Evolutionary conservation across 2,113 vertebrate genomes (phyloP).

Genomic region (Corapipo altera): DNA sequence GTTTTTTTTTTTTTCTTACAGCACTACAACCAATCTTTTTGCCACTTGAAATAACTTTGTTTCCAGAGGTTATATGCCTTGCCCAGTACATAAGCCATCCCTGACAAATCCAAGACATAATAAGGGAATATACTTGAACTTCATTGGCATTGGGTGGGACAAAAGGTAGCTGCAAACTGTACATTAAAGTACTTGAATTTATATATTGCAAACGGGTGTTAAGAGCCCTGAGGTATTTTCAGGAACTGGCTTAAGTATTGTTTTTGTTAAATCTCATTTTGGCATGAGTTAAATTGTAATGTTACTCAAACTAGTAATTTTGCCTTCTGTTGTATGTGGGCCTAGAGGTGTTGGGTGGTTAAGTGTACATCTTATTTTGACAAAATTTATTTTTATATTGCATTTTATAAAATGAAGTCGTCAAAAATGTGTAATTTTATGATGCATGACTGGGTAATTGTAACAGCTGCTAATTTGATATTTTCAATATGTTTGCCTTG

Average conservation of each 20-base stretch:
- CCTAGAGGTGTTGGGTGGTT: slow-evolving; percentile 46
- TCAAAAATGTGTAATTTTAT: slow-evolving; percentile 71
- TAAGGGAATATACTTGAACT: not conserved
- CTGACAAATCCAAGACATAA: not conserved
- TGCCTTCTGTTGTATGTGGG: slow-evolving; percentile 55
- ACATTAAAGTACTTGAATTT: slow-evolving; percentile 65
- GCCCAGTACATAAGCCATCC: not conserved
- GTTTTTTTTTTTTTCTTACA: not conserved
- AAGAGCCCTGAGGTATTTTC: not conserved
- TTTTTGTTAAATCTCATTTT: slow-evolving; percentile 10
- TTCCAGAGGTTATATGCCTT: not conserved
- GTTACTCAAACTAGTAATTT: slow-evolving; percentile 54
- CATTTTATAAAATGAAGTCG: slow-evolving; percentile 77
- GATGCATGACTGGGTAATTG: slow-evolving; percentile 72
- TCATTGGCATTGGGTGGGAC: not conserved
- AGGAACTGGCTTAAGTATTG: not conserved
- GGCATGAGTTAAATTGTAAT: not conserved
- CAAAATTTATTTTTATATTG: slow-evolving; percentile 82
- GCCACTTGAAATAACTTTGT: not conserved
- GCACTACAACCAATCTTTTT: not conserved
- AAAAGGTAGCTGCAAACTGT: slow-evolving; percentile 9
- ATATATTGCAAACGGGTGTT: slow-evolving; percentile 26
- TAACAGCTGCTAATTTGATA: slow-evolving; percentile 10
- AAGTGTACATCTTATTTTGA: slow-evolving; percentile 70
- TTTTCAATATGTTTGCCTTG: not conserved